Conservation (phyloP, 2,113 vertebrate genomes). For the Chaetops frenatus region DNA sequence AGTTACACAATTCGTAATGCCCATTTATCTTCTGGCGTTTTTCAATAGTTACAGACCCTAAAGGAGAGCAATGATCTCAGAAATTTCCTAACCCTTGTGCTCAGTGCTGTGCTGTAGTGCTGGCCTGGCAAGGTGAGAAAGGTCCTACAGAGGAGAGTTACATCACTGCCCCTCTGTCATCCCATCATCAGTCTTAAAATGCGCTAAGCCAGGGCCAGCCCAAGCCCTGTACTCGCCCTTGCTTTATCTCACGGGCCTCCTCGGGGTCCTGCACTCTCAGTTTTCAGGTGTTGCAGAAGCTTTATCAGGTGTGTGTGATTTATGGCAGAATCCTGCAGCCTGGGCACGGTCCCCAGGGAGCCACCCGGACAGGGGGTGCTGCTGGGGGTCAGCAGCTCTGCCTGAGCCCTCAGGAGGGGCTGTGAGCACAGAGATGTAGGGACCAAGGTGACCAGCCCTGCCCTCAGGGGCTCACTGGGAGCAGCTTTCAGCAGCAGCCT, state of each 20-base stretch:
- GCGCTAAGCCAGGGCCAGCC: neutral
- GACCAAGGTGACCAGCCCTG: neutral
- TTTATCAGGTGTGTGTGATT: fast-evolving
- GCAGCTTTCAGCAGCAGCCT: neutral
- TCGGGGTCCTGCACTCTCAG: fast-evolving
- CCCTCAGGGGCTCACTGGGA: fast-evolving
- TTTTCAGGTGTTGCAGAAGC: neutral
- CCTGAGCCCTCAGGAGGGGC: neutral
- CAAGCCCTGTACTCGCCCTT: fast-evolving
- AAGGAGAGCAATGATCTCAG: neutral
- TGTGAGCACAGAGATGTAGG: fast-evolving
- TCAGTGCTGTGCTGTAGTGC: neutral
- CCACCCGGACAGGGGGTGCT: neutral
- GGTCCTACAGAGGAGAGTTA: neutral
- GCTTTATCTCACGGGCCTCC: fast-evolving
- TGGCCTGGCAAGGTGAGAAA: neutral
- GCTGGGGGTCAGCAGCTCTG: neutral
- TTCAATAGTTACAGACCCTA: neutral
- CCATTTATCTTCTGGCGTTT: neutral
- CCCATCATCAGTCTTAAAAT: neutral
- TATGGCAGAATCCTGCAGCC: too few species aligned
- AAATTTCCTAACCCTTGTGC: neutral
- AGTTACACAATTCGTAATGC: fast-evolving
- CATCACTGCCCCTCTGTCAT: neutral
- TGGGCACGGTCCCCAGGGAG: too few species aligned